Percentiles rank a stretch among this genome's conserved stretches.
Conservation (phyloP, 1,140 invertebrate genomes). For the Papilio aristodemus region DNA sequence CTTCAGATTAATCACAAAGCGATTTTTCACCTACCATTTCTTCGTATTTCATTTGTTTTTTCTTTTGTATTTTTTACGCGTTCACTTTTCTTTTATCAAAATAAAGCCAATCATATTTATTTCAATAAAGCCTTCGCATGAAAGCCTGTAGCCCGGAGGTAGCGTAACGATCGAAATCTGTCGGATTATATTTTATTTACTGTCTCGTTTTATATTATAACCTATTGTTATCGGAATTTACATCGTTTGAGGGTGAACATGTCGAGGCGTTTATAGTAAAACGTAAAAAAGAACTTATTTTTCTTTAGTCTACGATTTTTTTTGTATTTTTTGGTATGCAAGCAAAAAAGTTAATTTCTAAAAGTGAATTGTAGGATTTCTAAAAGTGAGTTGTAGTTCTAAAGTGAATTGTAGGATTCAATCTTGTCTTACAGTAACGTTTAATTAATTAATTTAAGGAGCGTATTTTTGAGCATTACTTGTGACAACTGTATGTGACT, state of each 20-base stretch:
- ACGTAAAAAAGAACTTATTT: background rate
- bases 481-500: no score
- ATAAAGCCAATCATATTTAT: conserved; percentile 14
- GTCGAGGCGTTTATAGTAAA: background rate
- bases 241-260: conserved; percentile 32
- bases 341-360: no score
- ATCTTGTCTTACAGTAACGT: no score
- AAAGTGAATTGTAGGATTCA: no score
- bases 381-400: no score
- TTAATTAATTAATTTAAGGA: no score
- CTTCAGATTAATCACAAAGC: no score
- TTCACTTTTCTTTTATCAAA: background rate
- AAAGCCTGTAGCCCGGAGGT: conserved; percentile 33
- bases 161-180: conserved; percentile 36
- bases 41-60: background rate
- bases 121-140: conserved; percentile 36
- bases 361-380: no score
- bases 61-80: background rate
- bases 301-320: no score
- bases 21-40: no score
- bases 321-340: no score
- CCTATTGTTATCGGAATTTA: conserved; percentile 48
- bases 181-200: conserved; percentile 24
- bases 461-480: no score
- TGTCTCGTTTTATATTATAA: conserved; percentile 37